phyloP scores from a whole-genome alignment of 2,888 invertebrate species.

The Lypha dubia region DNA sequence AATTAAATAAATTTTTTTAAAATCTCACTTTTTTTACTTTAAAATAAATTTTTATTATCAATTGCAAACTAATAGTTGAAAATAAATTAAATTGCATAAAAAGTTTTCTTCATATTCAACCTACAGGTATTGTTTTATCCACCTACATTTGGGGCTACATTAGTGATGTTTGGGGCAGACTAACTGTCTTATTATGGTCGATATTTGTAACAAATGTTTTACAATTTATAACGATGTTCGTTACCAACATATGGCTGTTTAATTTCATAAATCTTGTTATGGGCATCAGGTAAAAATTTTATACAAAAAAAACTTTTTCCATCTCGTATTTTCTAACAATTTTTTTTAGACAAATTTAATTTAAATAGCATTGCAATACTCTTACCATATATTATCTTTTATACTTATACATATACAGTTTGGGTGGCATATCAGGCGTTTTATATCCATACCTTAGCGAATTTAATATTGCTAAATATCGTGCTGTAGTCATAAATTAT shows the following conservation, averaged over 20 bases:
- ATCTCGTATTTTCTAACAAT: not conserved
- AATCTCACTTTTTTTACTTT: no score
- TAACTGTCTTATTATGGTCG: slow-evolving; percentile 77
- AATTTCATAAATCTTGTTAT: slow-evolving; percentile 78
- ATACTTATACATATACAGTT: slow-evolving; percentile 67
- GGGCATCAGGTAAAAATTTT: slow-evolving; percentile 77
- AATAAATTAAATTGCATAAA: not conserved
- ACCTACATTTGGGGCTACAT: slow-evolving; percentile 80
- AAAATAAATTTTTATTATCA: no score
- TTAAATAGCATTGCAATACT: slow-evolving; percentile 35
- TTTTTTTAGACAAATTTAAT: slow-evolving; percentile 4
- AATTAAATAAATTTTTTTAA: no score
- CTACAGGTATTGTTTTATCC: slow-evolving; percentile 78
- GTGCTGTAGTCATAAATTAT: slow-evolving; percentile 80
- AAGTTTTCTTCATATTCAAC: not conserved
- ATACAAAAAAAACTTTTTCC: slow-evolving; percentile 30
- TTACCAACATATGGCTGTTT: slow-evolving; percentile 79
- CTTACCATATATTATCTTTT: slow-evolving; percentile 28
- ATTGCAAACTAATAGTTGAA: no score
- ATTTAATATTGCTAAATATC: slow-evolving; percentile 78
- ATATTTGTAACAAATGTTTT: slow-evolving; percentile 74
- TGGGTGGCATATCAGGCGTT: slow-evolving; percentile 78
- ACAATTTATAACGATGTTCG: slow-evolving; percentile 79
- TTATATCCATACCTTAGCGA: slow-evolving; percentile 79
- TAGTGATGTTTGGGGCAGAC: slow-evolving; percentile 78